These are phyloP conservation scores for Molossus alvarezi DNA, from an alignment of 2,797 vertebrate genomes.

Conservation along the genomic window DNA sequence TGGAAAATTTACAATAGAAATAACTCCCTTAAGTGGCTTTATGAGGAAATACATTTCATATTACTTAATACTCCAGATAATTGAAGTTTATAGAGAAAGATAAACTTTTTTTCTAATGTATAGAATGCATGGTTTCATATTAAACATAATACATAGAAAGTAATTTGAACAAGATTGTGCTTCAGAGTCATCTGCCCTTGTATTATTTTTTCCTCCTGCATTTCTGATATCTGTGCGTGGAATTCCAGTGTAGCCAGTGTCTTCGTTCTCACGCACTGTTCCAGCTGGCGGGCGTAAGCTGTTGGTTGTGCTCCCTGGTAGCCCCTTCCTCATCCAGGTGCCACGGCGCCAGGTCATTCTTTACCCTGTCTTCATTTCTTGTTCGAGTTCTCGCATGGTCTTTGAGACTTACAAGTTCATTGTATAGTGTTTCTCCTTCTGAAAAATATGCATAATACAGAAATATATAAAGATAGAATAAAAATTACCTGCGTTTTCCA, in stretches of 20 bases:
- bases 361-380: not conserved
- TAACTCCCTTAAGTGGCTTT: conserved; percentile 20
- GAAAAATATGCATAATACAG: not conserved
- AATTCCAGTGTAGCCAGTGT: not conserved
- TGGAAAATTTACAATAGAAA: not conserved
- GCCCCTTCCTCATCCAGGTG: not conserved
- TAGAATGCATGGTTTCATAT: not conserved
- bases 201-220: not conserved
- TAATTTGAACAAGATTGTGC: conserved; percentile 12
- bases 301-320: not conserved
- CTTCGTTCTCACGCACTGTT: not conserved
- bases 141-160: not conserved
- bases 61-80: conserved; percentile 24
- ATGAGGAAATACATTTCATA: conserved; percentile 7
- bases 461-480: conserved; percentile 26
- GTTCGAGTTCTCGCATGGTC: not conserved
- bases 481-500: conserved; percentile 37
- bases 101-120: conserved; percentile 35
- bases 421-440: not conserved
- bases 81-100: conserved; percentile 40
- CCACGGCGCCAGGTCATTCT: not conserved
- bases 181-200: conserved; percentile 2
- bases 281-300: not conserved
- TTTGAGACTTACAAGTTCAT: conserved; percentile 42
- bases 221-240: conserved; percentile 17